Evolutionary conservation across 2,113 vertebrate genomes (phyloP).

Genomic region (Eubucco bourcierii): DNA sequence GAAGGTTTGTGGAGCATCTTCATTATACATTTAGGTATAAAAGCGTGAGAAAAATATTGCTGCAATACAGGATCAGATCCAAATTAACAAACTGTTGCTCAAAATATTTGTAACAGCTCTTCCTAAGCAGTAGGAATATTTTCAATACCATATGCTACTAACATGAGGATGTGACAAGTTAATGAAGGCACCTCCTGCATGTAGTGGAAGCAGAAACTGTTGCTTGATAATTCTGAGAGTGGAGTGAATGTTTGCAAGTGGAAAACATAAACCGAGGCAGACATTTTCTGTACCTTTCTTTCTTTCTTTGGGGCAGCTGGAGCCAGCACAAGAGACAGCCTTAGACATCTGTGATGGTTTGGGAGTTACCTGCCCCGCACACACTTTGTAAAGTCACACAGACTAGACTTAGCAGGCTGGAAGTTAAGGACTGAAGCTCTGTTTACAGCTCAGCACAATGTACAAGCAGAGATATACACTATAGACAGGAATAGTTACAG

Average conservation of each 20-base stretch:
- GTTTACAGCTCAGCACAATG: no score
- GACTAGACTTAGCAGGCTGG: no score
- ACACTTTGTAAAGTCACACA: no score
- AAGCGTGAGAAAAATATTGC: constrained; percentile 4
- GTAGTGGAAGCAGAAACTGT: constrained; percentile 9
- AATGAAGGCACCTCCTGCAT: constrained; percentile 29
- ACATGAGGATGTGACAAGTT: constrained; percentile 61
- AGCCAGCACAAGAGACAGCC: neutral
- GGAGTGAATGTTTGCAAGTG: neutral
- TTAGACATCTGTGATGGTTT: neutral
- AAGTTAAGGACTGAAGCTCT: no score
- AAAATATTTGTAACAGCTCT: constrained; percentile 44
- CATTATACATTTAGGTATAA: neutral
- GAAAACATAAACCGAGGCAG: neutral
- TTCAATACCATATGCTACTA: constrained; percentile 53
- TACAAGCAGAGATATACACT: no score
- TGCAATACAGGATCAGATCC: neutral
- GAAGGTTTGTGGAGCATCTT: neutral
- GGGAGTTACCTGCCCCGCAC: no score
- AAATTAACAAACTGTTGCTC: constrained; percentile 33
- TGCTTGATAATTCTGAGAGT: constrained; percentile 13
- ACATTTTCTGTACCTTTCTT: neutral
- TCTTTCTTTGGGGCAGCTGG: neutral
- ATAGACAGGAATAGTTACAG: no score
- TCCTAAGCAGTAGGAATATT: constrained; percentile 33